Evolutionary conservation across 1,140 invertebrate species (phyloP).

Genomic region (Campoletis sonorensis): DNA sequence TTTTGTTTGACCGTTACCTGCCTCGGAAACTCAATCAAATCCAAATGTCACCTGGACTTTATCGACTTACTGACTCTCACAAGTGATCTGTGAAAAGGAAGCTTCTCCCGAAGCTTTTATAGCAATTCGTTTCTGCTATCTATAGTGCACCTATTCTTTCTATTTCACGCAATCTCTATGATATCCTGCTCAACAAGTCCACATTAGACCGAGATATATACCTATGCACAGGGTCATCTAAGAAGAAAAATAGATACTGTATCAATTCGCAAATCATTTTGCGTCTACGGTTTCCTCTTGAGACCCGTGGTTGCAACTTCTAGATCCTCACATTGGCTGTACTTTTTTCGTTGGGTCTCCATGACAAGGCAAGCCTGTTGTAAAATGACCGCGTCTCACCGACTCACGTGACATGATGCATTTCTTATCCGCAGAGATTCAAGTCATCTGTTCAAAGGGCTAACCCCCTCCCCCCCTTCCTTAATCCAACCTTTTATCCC

Average conservation of each 20-base stretch:
- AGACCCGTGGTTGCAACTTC: not conserved
- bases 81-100: constrained; percentile 37
- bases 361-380: constrained; percentile 59
- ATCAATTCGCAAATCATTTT: constrained; percentile 33
- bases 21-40: not conserved
- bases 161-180: not conserved
- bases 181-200: not conserved
- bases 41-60: not conserved
- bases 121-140: constrained; percentile 1
- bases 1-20: not conserved
- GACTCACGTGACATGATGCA: constrained; percentile 8
- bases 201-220: not conserved
- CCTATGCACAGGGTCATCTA: not conserved
- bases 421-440: not conserved
- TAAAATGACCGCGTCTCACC: constrained; percentile 57
- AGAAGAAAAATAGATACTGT: constrained; percentile 27
- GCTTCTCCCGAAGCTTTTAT: constrained; percentile 23
- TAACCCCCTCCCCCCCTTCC: no score
- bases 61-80: not conserved
- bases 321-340: not conserved
- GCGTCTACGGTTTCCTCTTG: constrained; percentile 34
- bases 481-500: no score
- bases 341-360: not conserved
- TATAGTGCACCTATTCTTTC: not conserved
- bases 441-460: no score